Conservation (phyloP, 1,140 invertebrate genomes). For the Drosophila pachea region DNA sequence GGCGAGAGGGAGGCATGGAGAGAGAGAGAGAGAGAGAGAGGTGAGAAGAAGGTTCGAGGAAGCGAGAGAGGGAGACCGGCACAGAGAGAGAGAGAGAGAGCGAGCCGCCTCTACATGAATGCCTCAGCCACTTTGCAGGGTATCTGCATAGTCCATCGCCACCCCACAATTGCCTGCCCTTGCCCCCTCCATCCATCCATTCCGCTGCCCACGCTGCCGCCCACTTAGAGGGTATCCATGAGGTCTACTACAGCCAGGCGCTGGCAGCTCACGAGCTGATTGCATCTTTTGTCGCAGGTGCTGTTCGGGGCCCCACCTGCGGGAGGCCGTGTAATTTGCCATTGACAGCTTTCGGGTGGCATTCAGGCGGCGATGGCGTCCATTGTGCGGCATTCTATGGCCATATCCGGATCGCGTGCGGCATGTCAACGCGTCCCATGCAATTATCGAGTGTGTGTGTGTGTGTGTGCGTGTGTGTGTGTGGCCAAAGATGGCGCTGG, state of each 20-base stretch:
- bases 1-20: no score
- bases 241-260: not conserved
- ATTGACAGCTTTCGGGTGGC: conserved; percentile 68
- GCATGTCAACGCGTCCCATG: conserved; percentile 72
- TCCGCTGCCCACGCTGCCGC: no score
- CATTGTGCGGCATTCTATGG: not conserved
- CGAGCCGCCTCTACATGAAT: no score
- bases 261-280: no score
- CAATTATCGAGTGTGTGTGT: conserved; percentile 59
- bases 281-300: conserved; percentile 69
- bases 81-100: no score
- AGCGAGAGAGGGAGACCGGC: no score
- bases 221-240: conserved; percentile 11
- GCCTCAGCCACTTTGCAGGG: no score
- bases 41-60: no score
- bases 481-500: conserved; percentile 35
- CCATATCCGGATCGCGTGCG: conserved; percentile 72
- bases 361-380: conserved; percentile 11
- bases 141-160: no score
- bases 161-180: no score
- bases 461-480: conserved; percentile 11
- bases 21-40: no score
- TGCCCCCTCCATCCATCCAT: no score
- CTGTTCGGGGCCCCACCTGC: conserved; percentile 16
- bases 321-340: conserved; percentile 60